These are phyloP conservation scores for Remorina albescens DNA, from an alignment of 2,797 vertebrate species.

Conservation along the genomic window DNA sequence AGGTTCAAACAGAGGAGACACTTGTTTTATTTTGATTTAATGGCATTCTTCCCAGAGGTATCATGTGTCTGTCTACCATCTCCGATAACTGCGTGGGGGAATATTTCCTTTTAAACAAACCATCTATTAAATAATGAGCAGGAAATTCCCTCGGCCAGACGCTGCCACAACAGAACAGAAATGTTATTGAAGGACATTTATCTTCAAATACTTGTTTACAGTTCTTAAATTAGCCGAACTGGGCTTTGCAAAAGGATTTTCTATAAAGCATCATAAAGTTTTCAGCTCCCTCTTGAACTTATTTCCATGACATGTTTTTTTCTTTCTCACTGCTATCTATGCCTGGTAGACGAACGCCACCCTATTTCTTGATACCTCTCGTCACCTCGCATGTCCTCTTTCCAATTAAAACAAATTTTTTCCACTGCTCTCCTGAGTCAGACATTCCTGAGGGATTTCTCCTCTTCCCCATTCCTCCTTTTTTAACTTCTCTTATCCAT, in stretches of 20 bases:
- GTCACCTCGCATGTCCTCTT: conserved; percentile 26
- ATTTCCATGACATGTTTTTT: too few species aligned
- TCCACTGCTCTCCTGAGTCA: conserved; percentile 64
- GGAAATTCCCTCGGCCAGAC: conserved; percentile 41
- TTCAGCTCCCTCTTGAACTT: conserved; percentile 17
- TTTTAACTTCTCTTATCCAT: conserved; percentile 34
- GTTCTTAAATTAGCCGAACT: conserved; percentile 14
- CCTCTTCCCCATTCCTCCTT: conserved; percentile 55
- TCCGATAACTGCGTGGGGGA: neutral
- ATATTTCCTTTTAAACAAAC: conserved; percentile 42
- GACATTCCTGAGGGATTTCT: conserved; percentile 59
- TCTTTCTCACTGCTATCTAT: conserved; percentile 20
- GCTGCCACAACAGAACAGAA: conserved; percentile 13
- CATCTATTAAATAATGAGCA: conserved; percentile 23
- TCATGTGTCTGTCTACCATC: conserved; percentile 10
- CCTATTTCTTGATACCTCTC: conserved; percentile 34
- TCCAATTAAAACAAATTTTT: conserved; percentile 68
- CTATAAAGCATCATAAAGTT: neutral
- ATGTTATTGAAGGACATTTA: conserved; percentile 29
- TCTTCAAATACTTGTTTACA: conserved; percentile 19
- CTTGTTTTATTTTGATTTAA: neutral
- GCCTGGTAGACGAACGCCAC: neutral
- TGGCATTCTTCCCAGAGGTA: neutral
- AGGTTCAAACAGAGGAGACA: neutral
- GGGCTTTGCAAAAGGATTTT: conserved; percentile 21